Conservation (phyloP, 2,797 vertebrate species). For the Babyrousa celebensis region DNA sequence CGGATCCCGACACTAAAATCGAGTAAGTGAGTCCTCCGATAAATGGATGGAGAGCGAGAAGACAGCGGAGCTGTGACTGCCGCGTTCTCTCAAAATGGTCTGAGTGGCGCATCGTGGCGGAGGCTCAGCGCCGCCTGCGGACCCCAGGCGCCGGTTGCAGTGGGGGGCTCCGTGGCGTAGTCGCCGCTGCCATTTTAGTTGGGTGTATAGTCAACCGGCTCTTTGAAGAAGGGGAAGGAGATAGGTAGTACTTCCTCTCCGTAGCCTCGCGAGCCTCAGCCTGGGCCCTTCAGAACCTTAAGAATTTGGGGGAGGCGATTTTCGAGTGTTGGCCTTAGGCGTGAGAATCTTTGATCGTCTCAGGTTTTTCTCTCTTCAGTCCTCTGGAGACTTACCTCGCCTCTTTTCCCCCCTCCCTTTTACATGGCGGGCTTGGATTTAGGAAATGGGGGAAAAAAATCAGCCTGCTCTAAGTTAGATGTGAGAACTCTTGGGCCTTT, state of each 20-base stretch:
- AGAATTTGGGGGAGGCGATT: not conserved
- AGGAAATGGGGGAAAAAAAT: not conserved
- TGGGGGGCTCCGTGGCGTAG: slow-evolving; percentile 76
- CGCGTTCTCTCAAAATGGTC: slow-evolving; percentile 84
- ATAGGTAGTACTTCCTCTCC: slow-evolving; percentile 60
- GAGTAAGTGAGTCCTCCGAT: slow-evolving; percentile 77
- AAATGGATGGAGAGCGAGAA: slow-evolving; percentile 59
- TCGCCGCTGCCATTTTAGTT: slow-evolving; percentile 87
- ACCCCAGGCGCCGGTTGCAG: slow-evolving; percentile 14
- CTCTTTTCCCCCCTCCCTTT: not conserved
- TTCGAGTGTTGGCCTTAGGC: slow-evolving; percentile 46
- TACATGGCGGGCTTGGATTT: not conserved
- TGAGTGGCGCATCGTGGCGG: slow-evolving; percentile 44
- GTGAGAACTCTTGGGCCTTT: slow-evolving; percentile 59
- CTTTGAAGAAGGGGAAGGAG: slow-evolving; percentile 69
- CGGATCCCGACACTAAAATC: not conserved
- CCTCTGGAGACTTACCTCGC: not conserved
- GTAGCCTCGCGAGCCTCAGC: not conserved
- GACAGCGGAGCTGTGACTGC: not conserved
- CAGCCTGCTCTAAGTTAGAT: slow-evolving; percentile 14
- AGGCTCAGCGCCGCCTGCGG: slow-evolving; percentile 34
- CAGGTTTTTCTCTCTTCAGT: not conserved
- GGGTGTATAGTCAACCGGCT: slow-evolving; percentile 27
- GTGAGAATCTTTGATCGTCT: slow-evolving; percentile 51
- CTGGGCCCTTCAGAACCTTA: not conserved